These are phyloP conservation scores for Alosa alosa DNA, from an alignment of 2,113 vertebrate genomes.

Conservation along the genomic window DNA sequence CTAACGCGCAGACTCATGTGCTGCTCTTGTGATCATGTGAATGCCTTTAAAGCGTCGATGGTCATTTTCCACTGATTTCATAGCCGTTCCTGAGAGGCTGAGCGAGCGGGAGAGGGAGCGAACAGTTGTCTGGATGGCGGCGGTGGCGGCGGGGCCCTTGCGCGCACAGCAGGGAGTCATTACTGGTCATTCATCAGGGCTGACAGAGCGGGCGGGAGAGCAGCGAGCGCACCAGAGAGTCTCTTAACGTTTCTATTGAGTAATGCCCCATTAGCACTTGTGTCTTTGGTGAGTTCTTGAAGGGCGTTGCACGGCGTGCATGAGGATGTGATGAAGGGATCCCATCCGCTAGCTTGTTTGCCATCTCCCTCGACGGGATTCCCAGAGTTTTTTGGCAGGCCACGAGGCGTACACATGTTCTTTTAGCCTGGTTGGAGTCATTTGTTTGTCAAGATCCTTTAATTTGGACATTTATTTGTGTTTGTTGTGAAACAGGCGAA, in stretches of 20 bases:
- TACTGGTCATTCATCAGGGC: conserved; percentile 56
- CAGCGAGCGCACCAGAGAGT: background rate
- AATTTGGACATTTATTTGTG: background rate
- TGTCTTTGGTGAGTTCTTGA: conserved; percentile 31
- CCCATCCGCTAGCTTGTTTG: conserved; percentile 22
- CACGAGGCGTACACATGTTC: conserved; percentile 12
- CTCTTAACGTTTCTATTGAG: conserved; percentile 50
- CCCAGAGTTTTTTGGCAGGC: background rate
- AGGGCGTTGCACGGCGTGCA: conserved; percentile 2
- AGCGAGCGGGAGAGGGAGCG: conserved; percentile 4
- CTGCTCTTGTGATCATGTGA: background rate
- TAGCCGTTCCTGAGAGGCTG: background rate
- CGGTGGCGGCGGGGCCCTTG: background rate
- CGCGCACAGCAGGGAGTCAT: conserved; percentile 45
- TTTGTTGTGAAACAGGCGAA: background rate
- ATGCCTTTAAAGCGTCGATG: background rate
- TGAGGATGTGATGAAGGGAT: conserved; percentile 22
- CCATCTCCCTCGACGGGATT: conserved; percentile 15
- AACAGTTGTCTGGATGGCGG: background rate
- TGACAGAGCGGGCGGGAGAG: conserved; percentile 34
- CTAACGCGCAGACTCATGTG: background rate
- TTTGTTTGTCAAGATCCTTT: conserved; percentile 17
- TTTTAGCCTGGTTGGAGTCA: conserved; percentile 2
- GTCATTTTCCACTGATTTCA: conserved; percentile 39
- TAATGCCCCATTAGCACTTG: conserved; percentile 44